phyloP scores from a whole-genome alignment of 2,888 invertebrate species.

The Cetonia aurata region DNA sequence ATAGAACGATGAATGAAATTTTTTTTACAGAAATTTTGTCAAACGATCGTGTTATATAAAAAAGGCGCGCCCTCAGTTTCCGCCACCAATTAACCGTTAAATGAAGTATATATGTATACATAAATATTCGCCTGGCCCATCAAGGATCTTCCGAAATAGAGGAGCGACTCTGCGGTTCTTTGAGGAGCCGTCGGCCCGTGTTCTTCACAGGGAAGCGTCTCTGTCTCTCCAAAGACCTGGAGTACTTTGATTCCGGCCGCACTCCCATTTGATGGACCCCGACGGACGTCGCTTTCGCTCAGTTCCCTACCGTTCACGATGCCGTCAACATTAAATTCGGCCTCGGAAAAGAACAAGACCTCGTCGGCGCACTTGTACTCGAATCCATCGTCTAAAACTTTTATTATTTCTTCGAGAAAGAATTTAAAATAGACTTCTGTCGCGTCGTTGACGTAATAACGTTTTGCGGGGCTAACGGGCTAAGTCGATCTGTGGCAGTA shows the following conservation, averaged over 20 bases:
- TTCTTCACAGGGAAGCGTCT: constrained; percentile 49
- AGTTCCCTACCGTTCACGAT: constrained; percentile 47
- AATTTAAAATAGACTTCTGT: constrained; percentile 35
- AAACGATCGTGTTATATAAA: constrained; percentile 21
- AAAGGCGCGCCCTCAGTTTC: constrained; percentile 36
- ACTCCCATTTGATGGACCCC: constrained; percentile 48
- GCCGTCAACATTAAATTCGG: constrained; percentile 45
- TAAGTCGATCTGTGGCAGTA: not conserved
- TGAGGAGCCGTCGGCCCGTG: constrained; percentile 48
- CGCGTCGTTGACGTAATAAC: constrained; percentile 24
- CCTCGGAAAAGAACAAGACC: not conserved
- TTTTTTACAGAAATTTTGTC: constrained; percentile 27
- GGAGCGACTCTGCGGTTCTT: constrained; percentile 39
- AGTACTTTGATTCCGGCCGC: constrained; percentile 52
- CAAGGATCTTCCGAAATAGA: constrained; percentile 29
- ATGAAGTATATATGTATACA: constrained; percentile 32
- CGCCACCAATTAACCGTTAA: constrained; percentile 34
- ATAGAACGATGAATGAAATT: constrained; percentile 36
- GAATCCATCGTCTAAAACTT: constrained; percentile 18
- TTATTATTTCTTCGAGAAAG: constrained; percentile 33
- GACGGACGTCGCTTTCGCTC: constrained; percentile 52
- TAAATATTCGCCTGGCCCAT: constrained; percentile 25
- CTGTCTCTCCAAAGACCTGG: constrained; percentile 53
- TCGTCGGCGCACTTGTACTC: constrained; percentile 13
- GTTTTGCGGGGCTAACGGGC: constrained; percentile 10